Conservation (phyloP, 2,797 vertebrate species). For the Martes flavigula region DNA sequence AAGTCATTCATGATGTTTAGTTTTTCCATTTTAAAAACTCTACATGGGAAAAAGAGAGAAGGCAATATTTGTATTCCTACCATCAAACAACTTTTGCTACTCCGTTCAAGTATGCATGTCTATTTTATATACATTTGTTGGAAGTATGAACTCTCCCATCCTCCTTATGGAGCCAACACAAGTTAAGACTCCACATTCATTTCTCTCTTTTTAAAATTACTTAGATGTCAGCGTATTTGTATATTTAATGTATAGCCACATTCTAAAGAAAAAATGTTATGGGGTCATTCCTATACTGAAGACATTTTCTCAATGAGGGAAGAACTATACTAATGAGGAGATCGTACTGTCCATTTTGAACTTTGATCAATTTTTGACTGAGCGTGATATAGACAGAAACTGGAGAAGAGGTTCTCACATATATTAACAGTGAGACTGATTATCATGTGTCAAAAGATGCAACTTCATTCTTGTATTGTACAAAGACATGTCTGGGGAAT, state of each 20-base stretch:
- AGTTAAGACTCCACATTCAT: conserved; percentile 50
- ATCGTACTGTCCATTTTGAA: conserved; percentile 42
- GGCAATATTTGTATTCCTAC: not conserved
- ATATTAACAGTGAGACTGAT: not conserved
- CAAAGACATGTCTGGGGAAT: not conserved
- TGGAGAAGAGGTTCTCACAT: conserved; percentile 3
- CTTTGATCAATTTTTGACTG: conserved; percentile 52
- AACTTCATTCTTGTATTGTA: not conserved
- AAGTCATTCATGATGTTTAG: not conserved
- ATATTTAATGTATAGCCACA: conserved; percentile 39
- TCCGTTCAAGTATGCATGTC: conserved; percentile 26
- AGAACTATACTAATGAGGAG: conserved; percentile 29
- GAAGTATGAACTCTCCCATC: conserved; percentile 24
- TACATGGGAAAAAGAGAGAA: not conserved
- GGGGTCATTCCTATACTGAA: not conserved
- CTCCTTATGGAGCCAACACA: conserved; percentile 27
- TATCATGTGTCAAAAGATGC: not conserved
- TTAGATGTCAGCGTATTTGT: conserved; percentile 57
- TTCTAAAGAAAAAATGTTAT: conserved; percentile 26
- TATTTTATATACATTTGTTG: conserved; percentile 37
- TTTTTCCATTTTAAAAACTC: conserved; percentile 37
- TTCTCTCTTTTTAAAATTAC: conserved; percentile 52
- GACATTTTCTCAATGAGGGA: not conserved
- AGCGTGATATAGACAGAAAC: conserved; percentile 1
- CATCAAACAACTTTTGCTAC: conserved; percentile 15